Evolutionary conservation across 1,140 invertebrate species (phyloP), one percentile per base, ranked within the genome.

Genomic region (Mizuhopecten yessoensis): DNA sequence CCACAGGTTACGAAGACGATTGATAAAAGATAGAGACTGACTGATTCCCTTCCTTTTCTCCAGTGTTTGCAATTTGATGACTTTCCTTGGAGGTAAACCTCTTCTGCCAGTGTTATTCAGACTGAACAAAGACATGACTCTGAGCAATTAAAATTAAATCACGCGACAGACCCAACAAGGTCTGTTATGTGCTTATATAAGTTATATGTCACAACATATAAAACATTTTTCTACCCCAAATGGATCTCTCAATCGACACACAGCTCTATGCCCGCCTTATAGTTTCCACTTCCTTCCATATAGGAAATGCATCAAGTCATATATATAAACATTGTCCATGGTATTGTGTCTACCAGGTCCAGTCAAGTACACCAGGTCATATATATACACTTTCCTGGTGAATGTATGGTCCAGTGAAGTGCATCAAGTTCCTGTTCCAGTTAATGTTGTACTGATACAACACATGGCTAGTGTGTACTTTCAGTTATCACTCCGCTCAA

Each of bases 1-100:
- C 33, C 92, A 88, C 34, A 94, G 88, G 86, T 94, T 93, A n/a
- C 92, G 90, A 33, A 92, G 90, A 34, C 92, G 89, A 88, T 90
- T 92, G 86, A 90, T 90, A 87, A 90, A 92, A 33, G 92, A 92
- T 23, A 91, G 33, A 87, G 91, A 91, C 34, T 89, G 88, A 49
- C 91, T 93, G 11, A 93, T 86, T 3, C 88, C 89, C 39, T 91
- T 92, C 87, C 90, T 92, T 90, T 92, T 93, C 86, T 90, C 90
- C 36, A 92, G 87, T 17, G 90, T 90, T 49, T 90, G 92, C 34
- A 91, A 89, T 10, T 89, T 75, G n/a, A 92, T 88, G 34, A 91
- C 90, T 87, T 91, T 92, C 15, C 92, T 17, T 13, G 90, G 92
- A 11, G 86, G 92, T 42, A 89, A 57, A 34, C 57, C 87, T 29